A percentile compares a stretch with the other conserved stretches of the same genome.
Conservation (phyloP, 2,113 vertebrate species). For the Semicossyphus pulcher region DNA sequence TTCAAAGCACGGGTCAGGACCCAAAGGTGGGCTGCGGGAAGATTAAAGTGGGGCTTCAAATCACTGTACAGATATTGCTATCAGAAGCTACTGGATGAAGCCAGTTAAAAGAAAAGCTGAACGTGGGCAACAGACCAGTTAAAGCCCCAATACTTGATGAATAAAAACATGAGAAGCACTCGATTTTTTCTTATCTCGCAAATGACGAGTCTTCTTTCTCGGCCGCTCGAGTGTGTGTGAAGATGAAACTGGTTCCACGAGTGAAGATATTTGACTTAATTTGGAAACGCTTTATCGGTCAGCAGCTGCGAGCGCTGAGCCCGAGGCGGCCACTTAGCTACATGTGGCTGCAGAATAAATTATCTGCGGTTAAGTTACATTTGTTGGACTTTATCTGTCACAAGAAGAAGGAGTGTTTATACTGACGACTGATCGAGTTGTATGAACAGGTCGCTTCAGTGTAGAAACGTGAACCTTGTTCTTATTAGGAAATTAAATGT, state of each 20-base stretch:
- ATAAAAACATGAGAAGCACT: conserved; percentile 53
- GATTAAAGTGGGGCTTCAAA: conserved; percentile 43
- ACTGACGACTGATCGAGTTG: background rate
- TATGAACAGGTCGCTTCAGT: background rate
- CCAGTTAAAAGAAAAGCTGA: conserved; percentile 10
- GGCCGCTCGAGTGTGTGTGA: conserved; percentile 3
- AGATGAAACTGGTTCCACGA: conserved; percentile 21
- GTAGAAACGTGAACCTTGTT: too few species aligned
- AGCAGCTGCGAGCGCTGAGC: background rate
- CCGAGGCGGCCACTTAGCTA: background rate
- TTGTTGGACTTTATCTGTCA: background rate
- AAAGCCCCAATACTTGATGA: conserved; percentile 43
- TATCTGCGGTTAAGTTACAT: background rate
- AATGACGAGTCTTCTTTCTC: conserved; percentile 12
- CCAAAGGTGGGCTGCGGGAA: conserved; percentile 39
- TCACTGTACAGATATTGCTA: conserved; percentile 42
- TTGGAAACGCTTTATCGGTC: conserved; percentile 11
- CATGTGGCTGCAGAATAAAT: background rate
- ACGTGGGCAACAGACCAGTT: conserved; percentile 41
- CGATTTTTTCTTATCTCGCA: conserved; percentile 16
- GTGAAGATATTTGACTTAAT: conserved; percentile 39
- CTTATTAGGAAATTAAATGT: too few species aligned
- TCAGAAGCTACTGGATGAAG: conserved; percentile 29
- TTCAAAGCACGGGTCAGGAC: conserved; percentile 53
- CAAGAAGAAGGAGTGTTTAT: background rate